phyloP scores from a whole-genome alignment of 2,888 invertebrate genomes.

The Spatulosminthurus flaviceps region DNA sequence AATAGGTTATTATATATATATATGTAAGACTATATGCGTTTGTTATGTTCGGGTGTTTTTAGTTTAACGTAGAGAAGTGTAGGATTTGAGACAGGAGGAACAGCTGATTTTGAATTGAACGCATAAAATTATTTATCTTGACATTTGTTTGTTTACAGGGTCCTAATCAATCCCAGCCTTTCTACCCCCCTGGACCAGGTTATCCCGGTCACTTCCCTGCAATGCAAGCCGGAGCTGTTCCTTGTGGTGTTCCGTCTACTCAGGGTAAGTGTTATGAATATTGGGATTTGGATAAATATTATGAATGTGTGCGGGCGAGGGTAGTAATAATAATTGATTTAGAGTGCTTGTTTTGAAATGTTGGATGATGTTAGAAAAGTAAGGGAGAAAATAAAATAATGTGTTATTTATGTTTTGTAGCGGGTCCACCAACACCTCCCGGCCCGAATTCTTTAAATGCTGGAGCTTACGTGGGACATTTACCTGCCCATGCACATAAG shows the following conservation, averaged over 20 bases:
- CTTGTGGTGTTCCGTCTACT: slow-evolving; percentile 58
- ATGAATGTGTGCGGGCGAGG: too few relatives aligned
- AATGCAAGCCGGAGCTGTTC: slow-evolving; percentile 59
- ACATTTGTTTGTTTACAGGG: too few relatives aligned
- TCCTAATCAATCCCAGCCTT: slow-evolving; percentile 61
- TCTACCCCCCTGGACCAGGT: slow-evolving; percentile 61
- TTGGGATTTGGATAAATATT: neutral
- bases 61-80: too few relatives aligned
- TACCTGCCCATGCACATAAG: slow-evolving; percentile 69
- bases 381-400: neutral
- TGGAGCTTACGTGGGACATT: slow-evolving; percentile 53
- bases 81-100: too few relatives aligned
- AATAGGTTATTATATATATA: too few relatives aligned
- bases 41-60: too few relatives aligned
- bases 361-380: too few relatives aligned
- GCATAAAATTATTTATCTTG: neutral
- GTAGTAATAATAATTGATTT: too few relatives aligned
- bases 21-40: too few relatives aligned
- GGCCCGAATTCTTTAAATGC: slow-evolving; percentile 51
- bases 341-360: too few relatives aligned
- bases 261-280: slow-evolving; percentile 46
- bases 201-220: slow-evolving; percentile 60
- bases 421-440: slow-evolving; percentile 52
- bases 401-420: slow-evolving; percentile 30
- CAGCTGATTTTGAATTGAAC: too few relatives aligned